A percentile compares a stretch with the other conserved stretches of the same genome.
phyloP scores from a whole-genome alignment of 2,888 invertebrate genomes.

The Watsonalla binaria region DNA sequence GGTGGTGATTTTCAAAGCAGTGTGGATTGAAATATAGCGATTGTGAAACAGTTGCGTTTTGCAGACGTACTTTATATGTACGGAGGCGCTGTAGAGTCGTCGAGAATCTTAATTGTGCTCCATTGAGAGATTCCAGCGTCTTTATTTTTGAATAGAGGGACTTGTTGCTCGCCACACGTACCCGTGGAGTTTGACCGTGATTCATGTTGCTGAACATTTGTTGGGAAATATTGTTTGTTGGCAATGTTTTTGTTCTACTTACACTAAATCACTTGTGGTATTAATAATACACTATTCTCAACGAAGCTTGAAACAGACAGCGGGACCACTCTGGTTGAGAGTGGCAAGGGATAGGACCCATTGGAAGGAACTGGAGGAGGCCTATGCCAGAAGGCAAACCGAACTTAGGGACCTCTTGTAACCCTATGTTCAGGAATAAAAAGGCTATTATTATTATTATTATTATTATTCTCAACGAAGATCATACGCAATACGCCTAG shows the following conservation, averaged over 20 bases:
- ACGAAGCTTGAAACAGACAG: not conserved
- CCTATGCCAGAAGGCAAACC: no score
- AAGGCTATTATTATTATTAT: no score
- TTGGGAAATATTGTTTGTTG: constrained; percentile 34
- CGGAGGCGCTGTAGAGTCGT: constrained; percentile 47
- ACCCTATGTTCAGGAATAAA: no score
- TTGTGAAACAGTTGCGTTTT: constrained; percentile 58
- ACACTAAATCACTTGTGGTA: constrained; percentile 21
- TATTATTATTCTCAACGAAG: not conserved
- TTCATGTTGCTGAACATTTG: constrained; percentile 32
- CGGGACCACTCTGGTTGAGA: no score
- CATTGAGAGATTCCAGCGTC: constrained; percentile 66
- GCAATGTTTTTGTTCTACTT: constrained; percentile 42
- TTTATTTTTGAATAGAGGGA: constrained; percentile 60
- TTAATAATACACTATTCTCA: constrained; percentile 11
- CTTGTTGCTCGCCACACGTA: constrained; percentile 53
- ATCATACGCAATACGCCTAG: not conserved
- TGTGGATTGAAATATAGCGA: constrained; percentile 58
- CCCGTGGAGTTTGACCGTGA: constrained; percentile 38
- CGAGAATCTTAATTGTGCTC: constrained; percentile 72
- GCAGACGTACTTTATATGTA: constrained; percentile 50
- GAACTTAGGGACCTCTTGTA: no score
- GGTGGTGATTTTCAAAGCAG: constrained; percentile 39
- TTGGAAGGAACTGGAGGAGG: no score
- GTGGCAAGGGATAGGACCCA: no score